phyloP scores from a whole-genome alignment of 2,113 vertebrate species.

The Mionectes macconnelli region DNA sequence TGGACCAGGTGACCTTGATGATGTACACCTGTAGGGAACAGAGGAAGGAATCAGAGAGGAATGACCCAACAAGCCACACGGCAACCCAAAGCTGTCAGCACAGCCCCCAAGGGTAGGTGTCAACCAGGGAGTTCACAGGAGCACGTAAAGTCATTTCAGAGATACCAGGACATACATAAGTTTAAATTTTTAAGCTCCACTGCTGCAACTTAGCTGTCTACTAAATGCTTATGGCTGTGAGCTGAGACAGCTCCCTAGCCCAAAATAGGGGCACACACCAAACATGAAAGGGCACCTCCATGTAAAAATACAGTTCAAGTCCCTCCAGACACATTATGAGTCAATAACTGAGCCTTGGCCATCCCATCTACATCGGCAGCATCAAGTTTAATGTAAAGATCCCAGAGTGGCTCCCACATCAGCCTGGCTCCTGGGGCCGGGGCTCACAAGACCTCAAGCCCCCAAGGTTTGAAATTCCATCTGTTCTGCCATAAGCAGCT shows the following conservation, averaged over 20 bases:
- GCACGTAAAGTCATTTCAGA: not conserved
- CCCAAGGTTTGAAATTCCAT: not conserved
- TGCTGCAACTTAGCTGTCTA: not conserved
- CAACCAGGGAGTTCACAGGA: not conserved
- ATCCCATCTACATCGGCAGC: not conserved
- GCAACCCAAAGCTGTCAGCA: not conserved
- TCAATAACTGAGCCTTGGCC: not conserved
- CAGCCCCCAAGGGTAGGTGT: not conserved
- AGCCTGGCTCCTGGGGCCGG: not conserved
- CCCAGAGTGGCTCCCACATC: not conserved
- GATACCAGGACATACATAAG: rapidly evolving
- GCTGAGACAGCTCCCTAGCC: not conserved
- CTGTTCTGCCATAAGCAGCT: not conserved
- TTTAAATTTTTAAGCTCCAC: not conserved
- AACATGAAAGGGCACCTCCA: not conserved
- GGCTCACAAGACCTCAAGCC: not conserved
- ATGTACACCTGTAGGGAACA: constrained; percentile 87
- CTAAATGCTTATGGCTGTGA: not conserved
- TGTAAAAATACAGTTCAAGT: not conserved
- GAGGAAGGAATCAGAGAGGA: not conserved
- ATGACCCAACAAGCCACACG: rapidly evolving
- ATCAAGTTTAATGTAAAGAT: not conserved
- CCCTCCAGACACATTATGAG: not conserved
- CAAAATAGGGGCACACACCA: rapidly evolving
- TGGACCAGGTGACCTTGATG: constrained; percentile 96